Evolutionary conservation across 2,113 vertebrate species (phyloP), one percentile per base, ranked within the genome.

Genomic region (Nibea coibor): DNA sequence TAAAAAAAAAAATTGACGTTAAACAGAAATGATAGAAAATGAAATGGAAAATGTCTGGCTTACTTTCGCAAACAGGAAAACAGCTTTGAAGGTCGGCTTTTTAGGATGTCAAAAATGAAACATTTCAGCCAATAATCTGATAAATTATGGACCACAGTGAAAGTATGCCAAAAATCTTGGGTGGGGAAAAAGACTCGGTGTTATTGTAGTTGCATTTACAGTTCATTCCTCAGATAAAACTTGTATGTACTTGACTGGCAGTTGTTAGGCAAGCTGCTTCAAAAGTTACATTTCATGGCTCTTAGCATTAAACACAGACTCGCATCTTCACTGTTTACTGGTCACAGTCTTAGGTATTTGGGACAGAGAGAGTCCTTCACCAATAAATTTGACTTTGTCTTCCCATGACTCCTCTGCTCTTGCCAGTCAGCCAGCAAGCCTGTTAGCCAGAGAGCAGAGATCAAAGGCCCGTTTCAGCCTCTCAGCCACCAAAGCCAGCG

Each of bases 361-460:
- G 39, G 68, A 75, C 58, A 75, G 11, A 71, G 9, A 57, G 12
- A 63, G 9, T 59, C 26, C 57, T 31, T 19, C 58, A 82, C 78
- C 15, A 43, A 84, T 59, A 81, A 67, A 78, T 90, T 78, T 89
- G 89, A 89, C 89, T 88, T 91, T 91, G 80, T 80, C 87, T 88
- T 57, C 80, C 74, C 72, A 78, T 81, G 83, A 82, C 79, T 77
- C 70, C 79, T 72, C 73, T 59, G 45, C 74, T 84, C 64, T 61
- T 78, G 84, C 79, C 86, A 91, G 79, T 72, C 35, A 72, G 76
- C 81, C 80, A 77, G 70, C 39, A 12, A 64, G 76, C 72, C 71
- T 72, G 72, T 80, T 84, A 83, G 86, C 72, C 75, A 75, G 74
- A 81, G 79, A 85, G 76, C 87, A 67, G 58, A 79, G 89, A 92